Percentiles rank a stretch among this genome's conserved stretches.
These are phyloP conservation scores for Carlito syrichta DNA, from an alignment of 2,113 vertebrate genomes.

Conservation along the genomic window DNA sequence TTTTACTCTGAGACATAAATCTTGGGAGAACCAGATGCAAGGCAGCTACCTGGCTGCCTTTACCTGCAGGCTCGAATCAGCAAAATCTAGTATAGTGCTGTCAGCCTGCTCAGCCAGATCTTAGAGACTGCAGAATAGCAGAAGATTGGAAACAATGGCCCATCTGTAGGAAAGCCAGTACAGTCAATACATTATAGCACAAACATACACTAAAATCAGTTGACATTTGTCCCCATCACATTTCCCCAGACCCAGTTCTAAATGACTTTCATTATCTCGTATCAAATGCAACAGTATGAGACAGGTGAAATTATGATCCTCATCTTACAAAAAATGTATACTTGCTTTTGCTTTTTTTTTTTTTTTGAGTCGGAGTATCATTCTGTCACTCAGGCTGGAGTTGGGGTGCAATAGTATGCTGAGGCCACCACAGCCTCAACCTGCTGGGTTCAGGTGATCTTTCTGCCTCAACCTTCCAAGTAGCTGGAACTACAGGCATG, in stretches of 20 bases:
- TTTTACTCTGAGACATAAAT: no score
- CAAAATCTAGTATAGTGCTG: background rate
- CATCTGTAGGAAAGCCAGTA: background rate
- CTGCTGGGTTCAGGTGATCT: no score
- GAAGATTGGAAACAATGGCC: background rate
- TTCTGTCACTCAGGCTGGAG: background rate
- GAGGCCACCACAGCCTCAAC: no score
- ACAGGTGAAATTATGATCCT: background rate
- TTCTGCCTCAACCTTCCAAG: no score
- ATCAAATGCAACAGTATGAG: background rate
- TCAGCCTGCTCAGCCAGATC: background rate
- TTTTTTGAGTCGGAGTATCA: background rate
- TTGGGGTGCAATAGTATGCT: no score
- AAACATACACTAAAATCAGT: background rate
- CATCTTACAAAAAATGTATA: background rate
- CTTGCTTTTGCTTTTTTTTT: background rate
- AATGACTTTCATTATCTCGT: constrained; percentile 7
- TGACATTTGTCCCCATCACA: background rate
- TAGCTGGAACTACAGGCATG: no score
- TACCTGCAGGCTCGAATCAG: background rate
- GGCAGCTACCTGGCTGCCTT: background rate
- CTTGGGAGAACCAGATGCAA: background rate
- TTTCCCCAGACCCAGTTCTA: background rate
- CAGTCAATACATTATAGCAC: background rate
- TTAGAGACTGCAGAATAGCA: background rate